These are phyloP conservation scores for Channa argus DNA, from an alignment of 2,113 vertebrate genomes.

Conservation along the genomic window DNA sequence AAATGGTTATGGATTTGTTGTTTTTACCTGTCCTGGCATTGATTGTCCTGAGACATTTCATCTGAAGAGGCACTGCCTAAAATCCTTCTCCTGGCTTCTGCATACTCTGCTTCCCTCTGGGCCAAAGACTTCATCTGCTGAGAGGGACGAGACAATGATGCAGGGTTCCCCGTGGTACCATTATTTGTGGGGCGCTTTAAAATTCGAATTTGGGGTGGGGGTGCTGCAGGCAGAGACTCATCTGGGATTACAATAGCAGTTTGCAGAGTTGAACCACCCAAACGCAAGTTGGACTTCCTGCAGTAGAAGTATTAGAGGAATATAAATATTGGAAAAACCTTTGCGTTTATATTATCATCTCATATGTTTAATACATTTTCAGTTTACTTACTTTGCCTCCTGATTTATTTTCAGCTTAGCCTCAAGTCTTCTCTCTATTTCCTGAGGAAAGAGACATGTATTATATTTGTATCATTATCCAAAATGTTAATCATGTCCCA, in stretches of 20 bases:
- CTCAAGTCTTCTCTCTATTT: slow-evolving; percentile 96
- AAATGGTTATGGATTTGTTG: neutral
- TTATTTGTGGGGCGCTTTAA: slow-evolving; percentile 94
- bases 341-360: neutral
- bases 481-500: neutral
- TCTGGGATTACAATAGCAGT: slow-evolving; percentile 96
- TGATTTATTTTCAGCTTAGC: slow-evolving; percentile 96
- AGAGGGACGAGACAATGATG: slow-evolving; percentile 84
- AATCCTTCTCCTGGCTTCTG: slow-evolving; percentile 92
- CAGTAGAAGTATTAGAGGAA: neutral
- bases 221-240: slow-evolving; percentile 90
- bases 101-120: slow-evolving; percentile 95
- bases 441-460: slow-evolving; percentile 77
- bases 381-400: slow-evolving; percentile 89
- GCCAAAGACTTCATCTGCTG: slow-evolving; percentile 93
- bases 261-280: slow-evolving; percentile 85
- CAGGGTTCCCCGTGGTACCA: slow-evolving; percentile 84
- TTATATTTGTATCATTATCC: neutral
- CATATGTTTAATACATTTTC: neutral
- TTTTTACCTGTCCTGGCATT: slow-evolving; percentile 75
- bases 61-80: slow-evolving; percentile 94
- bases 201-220: slow-evolving; percentile 95
- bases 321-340: neutral
- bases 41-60: slow-evolving; percentile 86
- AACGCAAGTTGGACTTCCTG: slow-evolving; percentile 84